These are phyloP conservation scores for Zhengitettix transpicula DNA, from an alignment of 2,888 invertebrate species.

Conservation along the genomic window DNA sequence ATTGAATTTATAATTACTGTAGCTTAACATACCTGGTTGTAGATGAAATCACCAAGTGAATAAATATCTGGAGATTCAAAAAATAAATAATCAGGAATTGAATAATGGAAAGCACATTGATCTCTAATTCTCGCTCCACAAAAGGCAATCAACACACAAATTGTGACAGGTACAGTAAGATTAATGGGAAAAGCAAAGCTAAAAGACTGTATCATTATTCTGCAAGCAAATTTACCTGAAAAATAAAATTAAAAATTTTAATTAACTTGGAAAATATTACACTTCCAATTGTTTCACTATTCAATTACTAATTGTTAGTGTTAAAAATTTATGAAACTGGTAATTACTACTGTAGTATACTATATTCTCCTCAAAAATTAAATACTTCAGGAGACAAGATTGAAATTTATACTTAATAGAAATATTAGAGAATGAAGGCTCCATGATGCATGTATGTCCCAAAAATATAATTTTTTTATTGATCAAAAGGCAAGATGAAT, in stretches of 20 bases:
- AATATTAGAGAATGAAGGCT: too few relatives aligned
- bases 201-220: conserved; percentile 91
- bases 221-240: conserved; percentile 80
- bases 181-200: conserved; percentile 94
- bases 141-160: conserved; percentile 71
- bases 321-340: too few relatives aligned
- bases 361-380: too few relatives aligned
- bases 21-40: too few relatives aligned
- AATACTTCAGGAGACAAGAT: too few relatives aligned
- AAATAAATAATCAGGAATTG: conserved; percentile 77
- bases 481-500: too few relatives aligned
- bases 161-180: conserved; percentile 77
- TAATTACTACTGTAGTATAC: too few relatives aligned
- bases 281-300: neutral
- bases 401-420: too few relatives aligned
- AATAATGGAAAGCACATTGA: conserved; percentile 74
- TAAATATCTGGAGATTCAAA: conserved; percentile 77
- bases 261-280: neutral
- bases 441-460: too few relatives aligned
- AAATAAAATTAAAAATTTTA: conserved; percentile 8
- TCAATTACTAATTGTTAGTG: neutral
- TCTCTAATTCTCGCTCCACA: conserved; percentile 77
- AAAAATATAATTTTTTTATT: too few relatives aligned
- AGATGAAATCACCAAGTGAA: conserved; percentile 63
- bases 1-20: too few relatives aligned